Base-by-base conservation (phyloP, 2,888 invertebrate species). In the Hypomecis atomaria region DNA sequence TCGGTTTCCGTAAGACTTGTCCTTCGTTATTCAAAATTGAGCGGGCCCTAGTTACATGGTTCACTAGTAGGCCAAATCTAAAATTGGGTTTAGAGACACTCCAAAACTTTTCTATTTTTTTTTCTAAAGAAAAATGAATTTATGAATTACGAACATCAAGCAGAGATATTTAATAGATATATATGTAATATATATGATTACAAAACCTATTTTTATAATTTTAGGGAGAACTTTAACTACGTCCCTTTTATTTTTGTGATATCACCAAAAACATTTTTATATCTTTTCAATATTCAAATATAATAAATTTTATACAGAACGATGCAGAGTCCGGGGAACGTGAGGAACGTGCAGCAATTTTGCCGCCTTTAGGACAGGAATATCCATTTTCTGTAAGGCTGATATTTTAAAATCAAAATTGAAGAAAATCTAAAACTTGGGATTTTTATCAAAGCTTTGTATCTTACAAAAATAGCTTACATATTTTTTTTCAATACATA, bases 1-100 rank as follows among this genome's bases (percentile, higher is more conserved):
- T 33, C 10, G 5, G 37, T 37, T 53, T 44, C 58, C 37, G 63
- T 64, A 64, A 64, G 59, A 38, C 49, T 59, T 40, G 54, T 59
- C 59, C 37, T 13, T 13, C 11, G 40, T 37, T 37, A 13, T 53
- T 43, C 36, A 55, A 47, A 54, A 55, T n/a, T 49, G 43, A 48
- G 54, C 48, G 34, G 43, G 0, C 47, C 10, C 47, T 61, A 54
- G 48, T 42, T 60, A 37, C 6, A 43, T 13, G 48, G 37, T 52
- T 13, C 37, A 50, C 38, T 52, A 50, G 38, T 3, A 40, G 40
- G n/a, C n/a, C 23, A 5, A 23, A 13, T 23, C 23, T 23, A n/a
- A n/a, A 33, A 42, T 7, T 8, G 40, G 40, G 40, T 33, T 52
- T 23, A 33, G 33, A 42, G 23, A 40, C 52, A 52, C 33, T 33